These are phyloP conservation scores for Cossypha caffra DNA, from an alignment of 2,797 vertebrate species.

Conservation along the genomic window DNA sequence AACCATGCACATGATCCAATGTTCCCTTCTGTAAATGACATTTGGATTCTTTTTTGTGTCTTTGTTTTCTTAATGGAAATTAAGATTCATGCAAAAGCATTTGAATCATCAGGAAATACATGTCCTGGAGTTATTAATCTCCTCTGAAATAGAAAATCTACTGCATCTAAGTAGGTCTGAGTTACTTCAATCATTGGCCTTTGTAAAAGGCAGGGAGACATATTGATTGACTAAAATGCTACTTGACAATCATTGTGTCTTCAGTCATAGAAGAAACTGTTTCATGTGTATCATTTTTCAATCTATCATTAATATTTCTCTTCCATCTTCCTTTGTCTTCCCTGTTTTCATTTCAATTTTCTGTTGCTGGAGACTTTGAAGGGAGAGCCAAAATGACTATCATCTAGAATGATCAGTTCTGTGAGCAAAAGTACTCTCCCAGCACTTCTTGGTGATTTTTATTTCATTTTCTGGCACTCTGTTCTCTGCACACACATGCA, in stretches of 20 bases:
- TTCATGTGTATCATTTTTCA: constrained; percentile 7
- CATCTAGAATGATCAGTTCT: constrained; percentile 2
- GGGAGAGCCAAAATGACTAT: constrained; percentile 30
- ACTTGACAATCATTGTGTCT: constrained; percentile 17
- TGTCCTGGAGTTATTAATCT: not conserved
- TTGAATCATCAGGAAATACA: not conserved
- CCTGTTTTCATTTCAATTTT: constrained; percentile 41
- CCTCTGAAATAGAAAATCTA: not conserved
- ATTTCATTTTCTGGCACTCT: constrained; percentile 1
- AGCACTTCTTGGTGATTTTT: not conserved
- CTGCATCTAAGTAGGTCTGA: not conserved
- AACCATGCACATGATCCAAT: not conserved
- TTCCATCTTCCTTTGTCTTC: constrained; percentile 39
- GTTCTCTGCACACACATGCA: not conserved
- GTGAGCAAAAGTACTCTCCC: not conserved
- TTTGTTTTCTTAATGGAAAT: constrained; percentile 4
- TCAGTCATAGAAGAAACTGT: not conserved
- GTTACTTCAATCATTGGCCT: not conserved
- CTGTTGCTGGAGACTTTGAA: constrained; percentile 17
- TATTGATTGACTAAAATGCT: constrained; percentile 12
- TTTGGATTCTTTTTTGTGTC: not conserved
- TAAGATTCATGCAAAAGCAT: not conserved
- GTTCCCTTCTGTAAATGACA: not conserved
- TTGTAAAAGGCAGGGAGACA: not conserved
- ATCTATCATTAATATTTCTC: constrained; percentile 13